Percentiles rank a stretch among this genome's conserved stretches.
Conservation (phyloP, 2,113 vertebrate species). For the Neotoma lepida region DNA sequence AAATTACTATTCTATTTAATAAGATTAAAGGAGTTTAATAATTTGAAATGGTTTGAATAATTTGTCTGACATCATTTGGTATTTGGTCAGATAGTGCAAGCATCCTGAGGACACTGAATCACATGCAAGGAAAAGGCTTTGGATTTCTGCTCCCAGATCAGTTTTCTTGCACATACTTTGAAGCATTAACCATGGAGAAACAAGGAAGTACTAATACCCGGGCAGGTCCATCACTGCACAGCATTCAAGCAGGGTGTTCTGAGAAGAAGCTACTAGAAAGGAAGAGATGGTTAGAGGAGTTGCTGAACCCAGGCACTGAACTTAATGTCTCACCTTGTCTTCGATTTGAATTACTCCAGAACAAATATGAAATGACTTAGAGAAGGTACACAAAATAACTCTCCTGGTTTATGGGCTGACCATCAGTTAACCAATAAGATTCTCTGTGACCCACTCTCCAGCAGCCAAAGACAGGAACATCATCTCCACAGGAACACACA, state of each 20-base stretch:
- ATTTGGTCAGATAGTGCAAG: background rate
- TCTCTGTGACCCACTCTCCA: background rate
- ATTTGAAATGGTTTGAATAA: background rate
- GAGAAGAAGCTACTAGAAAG: background rate
- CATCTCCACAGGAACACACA: background rate
- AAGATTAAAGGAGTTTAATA: background rate
- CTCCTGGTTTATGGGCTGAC: background rate
- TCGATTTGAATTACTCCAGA: background rate
- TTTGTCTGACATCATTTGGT: background rate
- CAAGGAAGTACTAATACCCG: background rate
- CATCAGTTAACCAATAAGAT: background rate
- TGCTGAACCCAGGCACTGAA: background rate
- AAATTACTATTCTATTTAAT: background rate
- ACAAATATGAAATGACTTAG: background rate
- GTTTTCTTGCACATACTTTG: background rate
- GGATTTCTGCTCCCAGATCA: background rate
- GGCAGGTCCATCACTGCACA: background rate
- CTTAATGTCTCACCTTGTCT: background rate
- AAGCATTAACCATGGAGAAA: background rate
- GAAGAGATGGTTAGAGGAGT: background rate
- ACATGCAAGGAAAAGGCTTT: background rate
- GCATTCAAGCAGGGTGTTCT: background rate
- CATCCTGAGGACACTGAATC: background rate
- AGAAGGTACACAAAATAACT: background rate
- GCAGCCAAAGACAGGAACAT: background rate